These are phyloP conservation scores for Goniozus legneri DNA, from an alignment of 1,140 invertebrate genomes.

Conservation along the genomic window DNA sequence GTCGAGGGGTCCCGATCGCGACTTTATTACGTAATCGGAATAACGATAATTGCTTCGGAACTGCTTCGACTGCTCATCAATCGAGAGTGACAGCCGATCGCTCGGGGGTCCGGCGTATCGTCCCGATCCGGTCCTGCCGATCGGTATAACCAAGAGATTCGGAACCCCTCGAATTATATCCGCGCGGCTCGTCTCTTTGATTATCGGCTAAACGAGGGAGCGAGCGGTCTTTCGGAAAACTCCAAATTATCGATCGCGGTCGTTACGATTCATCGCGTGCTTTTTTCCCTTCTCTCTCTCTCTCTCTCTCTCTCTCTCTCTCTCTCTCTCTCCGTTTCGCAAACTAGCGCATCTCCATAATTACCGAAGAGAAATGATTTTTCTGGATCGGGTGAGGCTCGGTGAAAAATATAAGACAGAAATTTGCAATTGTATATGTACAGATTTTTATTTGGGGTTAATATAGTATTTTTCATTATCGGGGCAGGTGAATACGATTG, in stretches of 20 bases:
- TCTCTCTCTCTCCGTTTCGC: not conserved
- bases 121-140: not conserved
- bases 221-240: not conserved
- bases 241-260: too few relatives aligned
- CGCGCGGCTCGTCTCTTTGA: not conserved
- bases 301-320: conserved; percentile 1
- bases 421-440: conserved; percentile 53
- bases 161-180: conserved; percentile 10
- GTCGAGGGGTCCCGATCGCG: too few relatives aligned
- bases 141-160: not conserved
- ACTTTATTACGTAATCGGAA: conserved; percentile 51
- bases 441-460: conserved; percentile 51
- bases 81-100: conserved; percentile 37
- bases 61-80: conserved; percentile 41
- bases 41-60: conserved; percentile 47
- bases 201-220: not conserved
- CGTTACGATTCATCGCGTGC: too few relatives aligned
- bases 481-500: conserved; percentile 48
- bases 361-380: not conserved
- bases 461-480: conserved; percentile 49
- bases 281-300: conserved; percentile 5
- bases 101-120: conserved; percentile 23
- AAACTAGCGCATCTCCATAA: not conserved
- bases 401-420: conserved; percentile 19
- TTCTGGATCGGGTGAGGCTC: not conserved